Conservation (phyloP, 2,113 vertebrate species). For the Dasyprocta punctata region DNA sequence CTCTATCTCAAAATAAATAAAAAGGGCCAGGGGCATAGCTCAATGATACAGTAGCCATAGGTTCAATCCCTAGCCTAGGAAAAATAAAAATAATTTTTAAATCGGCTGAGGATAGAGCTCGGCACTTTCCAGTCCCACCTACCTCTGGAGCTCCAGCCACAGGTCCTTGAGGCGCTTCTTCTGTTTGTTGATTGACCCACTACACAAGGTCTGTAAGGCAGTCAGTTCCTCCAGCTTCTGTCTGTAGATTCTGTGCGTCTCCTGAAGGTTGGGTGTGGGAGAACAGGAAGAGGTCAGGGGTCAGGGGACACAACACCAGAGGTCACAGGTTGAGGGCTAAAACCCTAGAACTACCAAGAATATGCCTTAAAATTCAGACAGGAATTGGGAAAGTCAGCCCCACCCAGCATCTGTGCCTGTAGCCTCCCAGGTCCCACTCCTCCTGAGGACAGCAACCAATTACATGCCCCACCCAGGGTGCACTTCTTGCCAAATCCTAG, state of each 20-base stretch:
- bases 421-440: not conserved
- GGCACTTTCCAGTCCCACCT: not conserved
- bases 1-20: not conserved
- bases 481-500: not conserved
- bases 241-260: conserved; percentile 95
- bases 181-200: conserved; percentile 92
- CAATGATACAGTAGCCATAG: not conserved
- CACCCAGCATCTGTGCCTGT: not conserved
- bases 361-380: not conserved
- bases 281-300: not conserved
- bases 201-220: conserved; percentile 91
- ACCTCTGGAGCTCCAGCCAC: conserved; percentile 89
- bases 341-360: not conserved
- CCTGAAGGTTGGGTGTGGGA: conserved; percentile 82
- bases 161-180: conserved; percentile 92
- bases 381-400: not conserved
- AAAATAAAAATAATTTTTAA: not conserved
- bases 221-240: conserved; percentile 97
- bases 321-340: not conserved
- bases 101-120: not conserved
- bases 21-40: not conserved
- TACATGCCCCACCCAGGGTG: not conserved
- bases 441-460: not conserved
- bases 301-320: not conserved
- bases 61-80: not conserved